Evolutionary conservation across 2,888 invertebrate genomes (phyloP).

Genomic region (Melitaea athalia): DNA sequence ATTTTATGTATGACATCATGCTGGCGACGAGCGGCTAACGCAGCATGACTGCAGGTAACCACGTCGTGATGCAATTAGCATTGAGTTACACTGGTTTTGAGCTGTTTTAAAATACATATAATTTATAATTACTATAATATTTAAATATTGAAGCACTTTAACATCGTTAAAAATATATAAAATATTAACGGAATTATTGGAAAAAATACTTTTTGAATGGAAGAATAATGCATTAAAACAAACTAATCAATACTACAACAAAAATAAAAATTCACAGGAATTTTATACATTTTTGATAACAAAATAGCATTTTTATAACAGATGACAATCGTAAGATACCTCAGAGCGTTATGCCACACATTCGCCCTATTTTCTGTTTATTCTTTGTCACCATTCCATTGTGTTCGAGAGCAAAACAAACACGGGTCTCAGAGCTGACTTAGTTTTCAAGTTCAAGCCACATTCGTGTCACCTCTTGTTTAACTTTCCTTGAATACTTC

Average conservation of each 20-base stretch:
- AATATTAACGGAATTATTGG: no score
- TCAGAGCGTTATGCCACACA: background rate
- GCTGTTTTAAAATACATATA: background rate
- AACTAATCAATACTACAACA: background rate
- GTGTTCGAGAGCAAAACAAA: conserved; percentile 22
- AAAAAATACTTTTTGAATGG: no score
- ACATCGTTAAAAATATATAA: no score
- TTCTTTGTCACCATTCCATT: conserved; percentile 3
- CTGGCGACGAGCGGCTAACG: conserved; percentile 3
- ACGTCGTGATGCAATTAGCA: conserved; percentile 36
- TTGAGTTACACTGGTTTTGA: conserved; percentile 31
- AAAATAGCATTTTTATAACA: background rate
- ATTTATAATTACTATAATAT: background rate
- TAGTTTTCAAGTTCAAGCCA: conserved; percentile 28
- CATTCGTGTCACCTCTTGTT: conserved; percentile 24
- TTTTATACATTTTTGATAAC: background rate
- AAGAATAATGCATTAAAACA: no score
- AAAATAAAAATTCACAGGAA: background rate
- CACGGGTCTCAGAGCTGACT: conserved; percentile 19
- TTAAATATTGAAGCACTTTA: no score
- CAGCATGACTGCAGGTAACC: conserved; percentile 6
- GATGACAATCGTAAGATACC: background rate
- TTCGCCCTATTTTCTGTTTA: background rate
- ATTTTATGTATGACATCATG: conserved; percentile 29
- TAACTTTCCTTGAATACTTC: conserved; percentile 11